A percentile compares a stretch with the other conserved stretches of the same genome.
These are phyloP conservation scores for Mormyrus proboscirostris DNA, from an alignment of 2,797 vertebrate genomes.

Conservation along the genomic window DNA sequence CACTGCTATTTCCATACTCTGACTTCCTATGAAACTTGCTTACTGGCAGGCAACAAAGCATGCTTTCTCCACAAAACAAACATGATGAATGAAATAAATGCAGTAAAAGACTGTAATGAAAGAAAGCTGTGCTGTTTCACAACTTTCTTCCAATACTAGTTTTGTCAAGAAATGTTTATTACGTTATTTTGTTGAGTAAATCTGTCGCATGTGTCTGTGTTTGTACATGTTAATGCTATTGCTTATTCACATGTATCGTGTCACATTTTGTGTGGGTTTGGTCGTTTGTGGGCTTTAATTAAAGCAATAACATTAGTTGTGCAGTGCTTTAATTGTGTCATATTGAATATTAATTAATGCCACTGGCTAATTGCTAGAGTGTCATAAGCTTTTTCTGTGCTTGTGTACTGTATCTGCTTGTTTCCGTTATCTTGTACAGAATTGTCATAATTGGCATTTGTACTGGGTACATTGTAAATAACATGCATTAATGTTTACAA, in stretches of 20 bases:
- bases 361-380: constrained; percentile 4
- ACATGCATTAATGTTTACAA: background rate
- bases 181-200: constrained; percentile 12
- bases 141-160: background rate
- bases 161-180: background rate
- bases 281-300: constrained; percentile 30
- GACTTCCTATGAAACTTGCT: background rate
- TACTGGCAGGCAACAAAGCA: background rate
- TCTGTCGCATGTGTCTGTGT: constrained; percentile 9
- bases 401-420: constrained; percentile 30
- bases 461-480: constrained; percentile 28
- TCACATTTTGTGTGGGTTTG: constrained; percentile 27
- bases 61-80: background rate
- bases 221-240: constrained; percentile 11
- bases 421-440: constrained; percentile 28
- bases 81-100: background rate
- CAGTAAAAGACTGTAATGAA: background rate
- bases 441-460: constrained; percentile 21
- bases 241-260: constrained; percentile 28
- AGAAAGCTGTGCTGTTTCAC: background rate
- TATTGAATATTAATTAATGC: constrained; percentile 14
- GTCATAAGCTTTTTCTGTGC: constrained; percentile 24
- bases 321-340: constrained; percentile 37
- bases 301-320: constrained; percentile 21
- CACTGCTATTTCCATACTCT: background rate